Percentiles rank a stretch among this genome's conserved stretches.
These are phyloP conservation scores for Oncorhynchus clarkii DNA, from an alignment of 2,113 vertebrate species.

Conservation along the genomic window DNA sequence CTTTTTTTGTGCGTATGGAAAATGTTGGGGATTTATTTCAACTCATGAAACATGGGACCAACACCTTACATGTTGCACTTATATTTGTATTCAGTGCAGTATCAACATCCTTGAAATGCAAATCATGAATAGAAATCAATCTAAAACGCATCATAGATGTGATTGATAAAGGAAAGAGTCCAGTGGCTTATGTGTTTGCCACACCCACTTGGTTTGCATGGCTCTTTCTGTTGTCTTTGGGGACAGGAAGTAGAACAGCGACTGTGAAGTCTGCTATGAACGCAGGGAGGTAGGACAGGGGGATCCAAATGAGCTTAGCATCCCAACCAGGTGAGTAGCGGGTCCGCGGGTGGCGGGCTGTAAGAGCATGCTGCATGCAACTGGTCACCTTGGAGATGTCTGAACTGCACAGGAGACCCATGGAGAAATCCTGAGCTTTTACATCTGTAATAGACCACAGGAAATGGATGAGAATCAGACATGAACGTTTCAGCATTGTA, in stretches of 20 bases:
- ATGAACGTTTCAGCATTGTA: background rate
- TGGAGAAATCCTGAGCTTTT: constrained; percentile 70
- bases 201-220: constrained; percentile 40
- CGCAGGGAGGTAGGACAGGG: constrained; percentile 78
- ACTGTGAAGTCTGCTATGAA: constrained; percentile 69
- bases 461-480: background rate
- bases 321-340: constrained; percentile 82
- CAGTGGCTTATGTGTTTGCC: constrained; percentile 7
- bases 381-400: constrained; percentile 77
- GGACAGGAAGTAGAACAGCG: constrained; percentile 52
- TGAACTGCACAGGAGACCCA: constrained; percentile 66
- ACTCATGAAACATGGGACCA: too few species aligned
- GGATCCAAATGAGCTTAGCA: constrained; percentile 81
- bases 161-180: background rate
- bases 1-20: too few species aligned
- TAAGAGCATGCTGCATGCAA: constrained; percentile 77
- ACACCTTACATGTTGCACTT: too few species aligned
- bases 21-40: too few species aligned
- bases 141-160: background rate
- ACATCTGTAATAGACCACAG: constrained; percentile 61
- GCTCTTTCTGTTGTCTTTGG: constrained; percentile 26
- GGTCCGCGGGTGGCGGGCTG: constrained; percentile 72
- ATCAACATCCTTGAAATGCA: background rate
- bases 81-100: background rate
- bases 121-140: background rate